Conservation (phyloP, 2,888 invertebrate species). For the Minunthozetes semirufus region DNA sequence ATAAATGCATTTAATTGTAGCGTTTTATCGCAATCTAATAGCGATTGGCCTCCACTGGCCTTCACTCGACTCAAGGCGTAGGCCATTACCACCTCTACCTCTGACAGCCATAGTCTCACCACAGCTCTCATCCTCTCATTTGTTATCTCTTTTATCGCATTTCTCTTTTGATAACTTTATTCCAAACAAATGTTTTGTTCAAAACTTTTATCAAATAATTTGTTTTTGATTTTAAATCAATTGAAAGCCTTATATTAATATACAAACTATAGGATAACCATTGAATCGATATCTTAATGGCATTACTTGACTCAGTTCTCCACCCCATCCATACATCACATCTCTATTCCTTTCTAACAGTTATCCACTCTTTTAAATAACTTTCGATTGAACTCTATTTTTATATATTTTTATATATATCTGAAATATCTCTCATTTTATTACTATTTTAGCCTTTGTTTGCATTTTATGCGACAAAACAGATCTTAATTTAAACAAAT, state of each 20-base stretch:
- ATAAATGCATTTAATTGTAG: background rate
- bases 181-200: background rate
- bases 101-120: background rate
- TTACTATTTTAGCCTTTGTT: too few species aligned
- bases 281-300: conserved; percentile 9
- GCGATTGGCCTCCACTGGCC: background rate
- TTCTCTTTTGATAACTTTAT: background rate
- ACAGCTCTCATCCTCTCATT: background rate
- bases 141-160: background rate
- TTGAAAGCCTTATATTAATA: background rate
- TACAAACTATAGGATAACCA: background rate
- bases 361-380: background rate
- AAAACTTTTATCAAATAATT: background rate
- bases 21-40: background rate
- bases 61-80: conserved; percentile 8
- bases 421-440: too few species aligned
- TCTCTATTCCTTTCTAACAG: background rate
- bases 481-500: too few species aligned
- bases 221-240: background rate
- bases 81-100: background rate
- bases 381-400: background rate
- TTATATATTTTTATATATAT: too few species aligned
- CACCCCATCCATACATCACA: conserved; percentile 5
- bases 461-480: too few species aligned
- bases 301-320: background rate